Percentiles rank a stretch among this genome's conserved stretches.
Conservation (phyloP, 2,797 vertebrate species). For the Lutjanus argentimaculatus region DNA sequence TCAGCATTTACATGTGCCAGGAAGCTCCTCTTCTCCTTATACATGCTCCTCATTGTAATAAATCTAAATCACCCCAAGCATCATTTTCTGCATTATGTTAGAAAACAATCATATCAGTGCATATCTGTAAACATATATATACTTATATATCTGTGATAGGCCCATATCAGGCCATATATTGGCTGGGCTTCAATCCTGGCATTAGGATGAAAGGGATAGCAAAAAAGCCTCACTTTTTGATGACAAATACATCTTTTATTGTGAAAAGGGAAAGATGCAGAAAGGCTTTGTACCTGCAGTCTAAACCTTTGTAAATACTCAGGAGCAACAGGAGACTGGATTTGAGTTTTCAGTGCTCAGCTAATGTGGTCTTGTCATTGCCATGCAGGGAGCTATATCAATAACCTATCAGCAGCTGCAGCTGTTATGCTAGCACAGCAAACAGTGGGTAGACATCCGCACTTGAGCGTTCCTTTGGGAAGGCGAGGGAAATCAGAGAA, state of each 20-base stretch:
- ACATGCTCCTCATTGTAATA: too few species aligned
- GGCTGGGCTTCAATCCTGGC: too few species aligned
- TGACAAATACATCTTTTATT: neutral
- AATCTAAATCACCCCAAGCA: too few species aligned
- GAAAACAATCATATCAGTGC: too few species aligned
- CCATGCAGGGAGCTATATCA: conserved; percentile 60
- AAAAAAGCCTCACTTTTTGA: neutral
- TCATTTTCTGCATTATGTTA: too few species aligned
- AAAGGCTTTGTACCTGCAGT: neutral
- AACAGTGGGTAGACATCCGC: conserved; percentile 65
- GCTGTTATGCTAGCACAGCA: conserved; percentile 64
- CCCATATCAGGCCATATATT: too few species aligned
- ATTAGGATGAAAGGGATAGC: neutral
- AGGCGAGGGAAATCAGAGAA: conserved; percentile 66
- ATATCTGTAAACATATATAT: too few species aligned
- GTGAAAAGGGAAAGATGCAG: neutral
- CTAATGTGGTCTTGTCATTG: conserved; percentile 34
- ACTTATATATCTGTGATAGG: too few species aligned
- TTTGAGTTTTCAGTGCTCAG: neutral
- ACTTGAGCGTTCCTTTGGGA: conserved; percentile 62
- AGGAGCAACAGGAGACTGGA: neutral
- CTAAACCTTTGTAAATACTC: neutral
- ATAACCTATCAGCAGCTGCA: conserved; percentile 60
- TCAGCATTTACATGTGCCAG: too few species aligned
- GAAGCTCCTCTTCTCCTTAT: too few species aligned